Base-by-base conservation (phyloP, 2,797 vertebrate genomes). In the Clarias fuscus region DNA sequence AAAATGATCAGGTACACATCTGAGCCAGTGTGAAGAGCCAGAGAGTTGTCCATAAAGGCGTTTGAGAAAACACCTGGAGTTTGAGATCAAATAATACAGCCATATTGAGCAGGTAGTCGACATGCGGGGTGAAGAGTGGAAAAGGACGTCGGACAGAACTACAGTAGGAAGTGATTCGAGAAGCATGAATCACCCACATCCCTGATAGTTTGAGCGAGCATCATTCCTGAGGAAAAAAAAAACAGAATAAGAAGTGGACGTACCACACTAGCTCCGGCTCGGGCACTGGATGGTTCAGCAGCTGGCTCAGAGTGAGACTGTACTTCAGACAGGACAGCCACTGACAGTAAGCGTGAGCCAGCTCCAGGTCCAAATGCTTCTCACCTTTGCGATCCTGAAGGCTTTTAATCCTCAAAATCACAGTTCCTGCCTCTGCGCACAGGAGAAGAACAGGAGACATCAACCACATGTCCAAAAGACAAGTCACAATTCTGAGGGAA, bases 271-370 rank as follows among this genome's bases (percentile, higher is more conserved):
- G 72, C 68, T 94, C 92, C 24, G 97, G 97, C 72, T 97, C 94
- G 0, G 91, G 88, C 22, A 98, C 91, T 8, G 97, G 96, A 27
- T 37, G 62, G 62, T 90, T 89, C 43, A 98, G 95, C 67, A 98
- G 94, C 90, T 96, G 95, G 72, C 97, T 98, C 82, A 98, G 96
- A 43, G 92, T 88, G 37, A 96, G 5, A 89, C 92, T 93, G 64
- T 37, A 93, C 89, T 91, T 94, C 80, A 98, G 90, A 88, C 96
- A 97, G 88, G 88, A 92, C 91, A 97, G 97, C 97, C 97, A 98
- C 89, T 98, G 96, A 92, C 94, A 97, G 90, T 96, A 95, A 83
- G 92, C 4, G 30, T 98, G 96, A 59, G 92, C 92, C 2, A 94
- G 88, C 40, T 92, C 91, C 86, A 94, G 30, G 22, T 97, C 93